Evolutionary conservation across 2,888 invertebrate species (phyloP), one percentile per base, ranked within the genome.

Genomic region (Apotomis betuletana): DNA sequence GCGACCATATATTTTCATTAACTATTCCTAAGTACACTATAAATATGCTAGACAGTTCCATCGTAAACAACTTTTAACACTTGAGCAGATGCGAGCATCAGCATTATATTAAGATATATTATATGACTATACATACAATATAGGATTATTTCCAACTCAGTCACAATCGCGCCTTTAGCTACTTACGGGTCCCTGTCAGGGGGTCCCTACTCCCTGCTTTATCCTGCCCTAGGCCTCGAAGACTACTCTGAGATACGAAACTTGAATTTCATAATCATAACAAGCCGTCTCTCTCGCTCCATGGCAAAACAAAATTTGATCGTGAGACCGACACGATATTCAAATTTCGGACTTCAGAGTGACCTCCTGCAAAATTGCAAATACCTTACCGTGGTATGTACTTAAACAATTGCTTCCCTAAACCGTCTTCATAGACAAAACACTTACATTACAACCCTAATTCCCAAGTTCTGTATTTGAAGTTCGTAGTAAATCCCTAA

Each of bases 61-160:
- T 67, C 46, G 46, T 64, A 59, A 61, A 70, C 70, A 64, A 58
- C 58, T 27, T 59, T 64, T 59, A 64, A 70, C 64, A 54, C 44
- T 70, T 70, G 70, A 70, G 70, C 70, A 70, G 64, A 58, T 63
- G 52, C 52, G 58, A 51, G 27, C 58, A 64, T 51, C 64, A 57
- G 36, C 55, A 38, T 61, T 55, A 3, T 4, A 10, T 63, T 27
- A 51, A 54, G 55, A 49, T 55, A 12, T 46, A 36, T 9, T 12
- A 13, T 62, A 12, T 10, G 9, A n/a, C 41, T 62, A 62, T 15
- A 49, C 15, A 49, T 55, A 57, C 49, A 49, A 51, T 57, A 57
- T 9, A 49, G 49, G 49, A 9, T 3, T 49, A 49, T 9, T 49
- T 49, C 27, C 27, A 49, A 4, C 10, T 12, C 49, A 49, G 49